Base-by-base conservation (phyloP, 2,888 invertebrate genomes). In the Sclerodermus sp. region DNA sequence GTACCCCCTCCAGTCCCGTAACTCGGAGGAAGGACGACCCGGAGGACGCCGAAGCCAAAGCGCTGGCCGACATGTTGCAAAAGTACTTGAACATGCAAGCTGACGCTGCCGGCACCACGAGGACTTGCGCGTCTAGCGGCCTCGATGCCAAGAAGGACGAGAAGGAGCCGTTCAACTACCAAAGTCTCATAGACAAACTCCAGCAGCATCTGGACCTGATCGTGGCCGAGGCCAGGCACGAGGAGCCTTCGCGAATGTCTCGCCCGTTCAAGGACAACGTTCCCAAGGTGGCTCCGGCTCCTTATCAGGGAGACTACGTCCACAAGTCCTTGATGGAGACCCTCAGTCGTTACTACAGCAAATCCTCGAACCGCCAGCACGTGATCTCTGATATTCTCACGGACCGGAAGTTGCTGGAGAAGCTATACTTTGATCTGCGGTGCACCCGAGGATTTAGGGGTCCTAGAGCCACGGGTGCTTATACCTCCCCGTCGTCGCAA, bases 381-480 rank as follows among this genome's bases (percentile, higher is more conserved):
- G 85, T 89, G 49, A 87, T 90, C 61, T 86, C 87, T 45, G 87
- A 88, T 66, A 81, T 91, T 44, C 78, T 91, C 45, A 87, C 87
- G 9, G 87, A 91, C 73, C 83, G 89, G 64, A 87, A 85, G 67
- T 81, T 89, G 18, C 79, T 91, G 45, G 89, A 88, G 74, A 87
- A 85, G 73, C 79, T 89, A 29, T 88, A 89, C 70, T 87, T 88
- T 70, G 88, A 89, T 67, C 79, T 89, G 60, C 82, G 88, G 57
- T 86, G 87, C 67, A 83, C 88, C 18, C 84, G 87, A 57, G 82
- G 82, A 0, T 84, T 84, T 56, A 67, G 82, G 29, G 80, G 81
- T 14, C 75, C 76, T 2, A 62, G 75, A 15, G 73, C 73, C 1
- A 74, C 72, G 1, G 77, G 77, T 1, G 74, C 73, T 1, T 77